Evolutionary conservation across 64 coral and sea anemone species (phyloP).

Genomic region (Actinia tenebrosa): DNA sequence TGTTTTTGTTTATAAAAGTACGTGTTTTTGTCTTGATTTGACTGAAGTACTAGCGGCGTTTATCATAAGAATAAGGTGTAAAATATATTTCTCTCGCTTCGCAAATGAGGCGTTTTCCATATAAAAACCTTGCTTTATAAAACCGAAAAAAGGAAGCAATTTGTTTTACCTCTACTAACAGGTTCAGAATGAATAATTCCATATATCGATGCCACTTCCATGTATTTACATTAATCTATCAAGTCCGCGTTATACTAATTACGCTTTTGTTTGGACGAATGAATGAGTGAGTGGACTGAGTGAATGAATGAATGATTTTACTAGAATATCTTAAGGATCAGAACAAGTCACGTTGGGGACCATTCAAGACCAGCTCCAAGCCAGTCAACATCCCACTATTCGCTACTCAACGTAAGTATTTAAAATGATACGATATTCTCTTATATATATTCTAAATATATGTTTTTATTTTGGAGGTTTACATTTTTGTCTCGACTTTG

Average conservation of each 20-base stretch:
- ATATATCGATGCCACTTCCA: neutral
- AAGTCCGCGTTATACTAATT: neutral
- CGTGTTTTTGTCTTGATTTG: too few species aligned
- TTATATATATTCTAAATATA: neutral
- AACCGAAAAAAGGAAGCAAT: neutral
- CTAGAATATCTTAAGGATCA: neutral
- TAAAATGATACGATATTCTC: neutral
- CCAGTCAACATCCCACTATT: neutral
- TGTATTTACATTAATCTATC: neutral
- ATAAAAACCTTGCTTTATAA: neutral
- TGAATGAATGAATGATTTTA: constrained; percentile 1
- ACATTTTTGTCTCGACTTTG: neutral
- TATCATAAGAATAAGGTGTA: neutral
- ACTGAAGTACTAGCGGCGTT: too few species aligned
- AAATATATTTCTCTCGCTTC: neutral
- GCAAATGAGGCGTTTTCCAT: neutral
- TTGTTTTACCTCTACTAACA: neutral
- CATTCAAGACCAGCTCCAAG: neutral
- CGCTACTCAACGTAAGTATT: neutral
- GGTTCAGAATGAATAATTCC: neutral
- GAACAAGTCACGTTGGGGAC: neutral
- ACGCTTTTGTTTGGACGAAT: neutral
- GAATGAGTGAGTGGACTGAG: neutral
- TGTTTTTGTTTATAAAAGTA: too few species aligned
- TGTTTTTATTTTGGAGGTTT: neutral